A percentile compares a stretch with the other conserved stretches of the same genome.
Evolutionary conservation across 2,113 vertebrate species (phyloP).

Genomic region (Eulemur macaco): DNA sequence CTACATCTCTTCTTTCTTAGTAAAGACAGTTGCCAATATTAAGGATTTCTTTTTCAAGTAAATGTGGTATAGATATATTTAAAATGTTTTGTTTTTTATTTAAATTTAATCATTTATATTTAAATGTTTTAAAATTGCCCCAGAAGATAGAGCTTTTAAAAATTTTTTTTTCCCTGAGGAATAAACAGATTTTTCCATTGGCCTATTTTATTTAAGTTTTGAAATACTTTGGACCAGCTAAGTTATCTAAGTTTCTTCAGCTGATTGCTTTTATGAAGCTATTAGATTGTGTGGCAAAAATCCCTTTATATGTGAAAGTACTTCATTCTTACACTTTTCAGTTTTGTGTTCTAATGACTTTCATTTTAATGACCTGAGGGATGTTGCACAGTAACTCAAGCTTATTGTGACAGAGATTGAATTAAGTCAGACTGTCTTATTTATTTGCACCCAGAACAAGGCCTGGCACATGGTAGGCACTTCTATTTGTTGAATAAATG

Average conservation of each 20-base stretch:
- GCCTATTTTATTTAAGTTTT: slow-evolving; percentile 36
- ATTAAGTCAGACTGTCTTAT: background rate
- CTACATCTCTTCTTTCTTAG: background rate
- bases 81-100: background rate
- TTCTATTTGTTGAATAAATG: slow-evolving; percentile 21
- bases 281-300: background rate
- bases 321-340: background rate
- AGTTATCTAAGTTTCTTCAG: slow-evolving; percentile 27
- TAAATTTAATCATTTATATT: background rate
- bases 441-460: background rate
- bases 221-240: background rate
- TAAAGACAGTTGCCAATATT: background rate
- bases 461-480: background rate
- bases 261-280: slow-evolving; percentile 28
- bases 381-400: background rate
- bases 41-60: slow-evolving; percentile 9
- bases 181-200: background rate
- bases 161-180: background rate
- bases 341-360: background rate
- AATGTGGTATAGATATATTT: background rate
- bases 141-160: background rate
- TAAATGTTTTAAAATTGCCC: background rate
- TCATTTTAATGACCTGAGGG: background rate
- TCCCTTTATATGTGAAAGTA: background rate
- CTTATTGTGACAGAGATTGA: background rate